These are phyloP conservation scores for Ctenosaura bakeri DNA, from an alignment of 2,797 vertebrate species.

Conservation along the genomic window DNA sequence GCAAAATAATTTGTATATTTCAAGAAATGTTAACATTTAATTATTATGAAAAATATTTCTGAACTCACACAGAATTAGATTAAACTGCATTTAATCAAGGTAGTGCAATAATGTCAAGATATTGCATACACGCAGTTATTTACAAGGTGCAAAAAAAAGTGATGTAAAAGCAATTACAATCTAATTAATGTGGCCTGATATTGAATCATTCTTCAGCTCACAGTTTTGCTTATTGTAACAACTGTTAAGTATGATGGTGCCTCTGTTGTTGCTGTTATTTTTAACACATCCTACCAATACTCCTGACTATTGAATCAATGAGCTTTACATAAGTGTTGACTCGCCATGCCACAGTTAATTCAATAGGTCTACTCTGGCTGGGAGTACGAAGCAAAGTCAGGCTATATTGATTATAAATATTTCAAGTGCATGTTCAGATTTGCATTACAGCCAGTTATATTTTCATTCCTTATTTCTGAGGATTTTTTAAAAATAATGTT, in stretches of 20 bases:
- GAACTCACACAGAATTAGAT: not conserved
- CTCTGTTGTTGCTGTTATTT: not conserved
- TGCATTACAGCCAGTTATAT: not conserved
- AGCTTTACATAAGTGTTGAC: no score
- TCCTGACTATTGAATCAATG: no score
- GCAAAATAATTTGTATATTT: not conserved
- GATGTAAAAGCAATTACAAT: constrained; percentile 72
- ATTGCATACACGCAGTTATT: not conserved
- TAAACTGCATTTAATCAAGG: constrained; percentile 9
- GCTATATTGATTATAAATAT: not conserved
- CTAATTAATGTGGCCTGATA: constrained; percentile 70
- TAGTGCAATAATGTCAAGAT: not conserved
- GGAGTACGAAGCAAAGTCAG: not conserved
- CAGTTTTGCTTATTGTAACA: constrained; percentile 34
- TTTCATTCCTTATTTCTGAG: not conserved
- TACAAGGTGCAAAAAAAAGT: constrained; percentile 36
- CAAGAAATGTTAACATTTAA: not conserved
- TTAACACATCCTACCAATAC: constrained; percentile 6
- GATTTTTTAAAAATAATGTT: constrained; percentile 15
- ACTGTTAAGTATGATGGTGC: not conserved
- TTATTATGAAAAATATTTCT: not conserved
- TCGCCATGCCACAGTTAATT: no score
- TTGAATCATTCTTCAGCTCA: constrained; percentile 54
- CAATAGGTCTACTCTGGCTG: not conserved
- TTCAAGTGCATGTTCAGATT: constrained; percentile 12